A percentile compares a stretch with the other conserved stretches of the same genome.
These are phyloP conservation scores for Apis laboriosa DNA, from an alignment of 1,140 invertebrate species.

Conservation along the genomic window DNA sequence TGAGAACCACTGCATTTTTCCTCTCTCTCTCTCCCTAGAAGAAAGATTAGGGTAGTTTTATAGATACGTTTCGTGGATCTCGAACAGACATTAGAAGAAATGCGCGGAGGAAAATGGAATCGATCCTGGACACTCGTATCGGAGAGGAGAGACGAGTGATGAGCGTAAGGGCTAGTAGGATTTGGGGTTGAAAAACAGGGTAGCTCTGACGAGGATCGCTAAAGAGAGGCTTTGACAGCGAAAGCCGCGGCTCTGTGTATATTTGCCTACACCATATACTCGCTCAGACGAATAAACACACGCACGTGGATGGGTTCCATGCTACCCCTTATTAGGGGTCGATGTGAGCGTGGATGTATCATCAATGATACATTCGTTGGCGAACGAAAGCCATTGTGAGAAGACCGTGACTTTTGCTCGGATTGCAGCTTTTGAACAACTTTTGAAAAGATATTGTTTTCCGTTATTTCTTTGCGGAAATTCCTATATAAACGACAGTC, in stretches of 20 bases:
- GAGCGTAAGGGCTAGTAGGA: slow-evolving; percentile 22
- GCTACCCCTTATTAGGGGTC: slow-evolving; percentile 18
- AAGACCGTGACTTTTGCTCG: not conserved
- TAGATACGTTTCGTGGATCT: too few relatives aligned
- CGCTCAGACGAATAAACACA: slow-evolving; percentile 41
- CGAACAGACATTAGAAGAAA: not conserved
- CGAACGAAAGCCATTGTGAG: not conserved
- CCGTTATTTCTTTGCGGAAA: not conserved
- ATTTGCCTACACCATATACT: slow-evolving; percentile 24
- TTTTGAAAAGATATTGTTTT: not conserved
- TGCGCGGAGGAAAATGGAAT: not conserved
- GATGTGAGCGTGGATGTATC: not conserved
- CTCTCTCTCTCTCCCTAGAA: too few relatives aligned
- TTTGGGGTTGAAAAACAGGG: slow-evolving; percentile 46
- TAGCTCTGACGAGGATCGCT: slow-evolving; percentile 16
- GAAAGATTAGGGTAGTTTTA: too few relatives aligned
- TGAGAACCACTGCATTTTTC: too few relatives aligned
- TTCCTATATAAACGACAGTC: not conserved
- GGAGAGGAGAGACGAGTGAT: slow-evolving; percentile 11
- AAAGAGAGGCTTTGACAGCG: slow-evolving; percentile 22
- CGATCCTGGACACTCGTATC: not conserved
- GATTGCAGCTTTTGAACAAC: not conserved
- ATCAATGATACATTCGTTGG: not conserved
- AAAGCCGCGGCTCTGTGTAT: slow-evolving; percentile 17
- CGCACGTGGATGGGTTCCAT: slow-evolving; percentile 3